A percentile compares a stretch with the other conserved stretches of the same genome.
Evolutionary conservation across 2,888 invertebrate species (phyloP).

Genomic region (Tortricodes alternella): DNA sequence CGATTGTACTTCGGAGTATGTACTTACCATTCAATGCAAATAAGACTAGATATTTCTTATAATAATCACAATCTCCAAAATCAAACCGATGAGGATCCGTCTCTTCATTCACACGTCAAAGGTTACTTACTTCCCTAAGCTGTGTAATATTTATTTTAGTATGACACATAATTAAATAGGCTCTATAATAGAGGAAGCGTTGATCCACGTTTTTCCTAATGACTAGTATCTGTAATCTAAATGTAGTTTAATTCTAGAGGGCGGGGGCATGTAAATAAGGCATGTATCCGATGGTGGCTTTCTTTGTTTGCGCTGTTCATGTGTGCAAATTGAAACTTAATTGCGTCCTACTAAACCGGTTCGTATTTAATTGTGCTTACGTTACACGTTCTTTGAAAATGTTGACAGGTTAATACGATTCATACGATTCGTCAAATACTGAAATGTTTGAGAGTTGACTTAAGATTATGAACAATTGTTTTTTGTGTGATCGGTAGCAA

Average conservation of each 20-base stretch:
- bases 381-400: background rate
- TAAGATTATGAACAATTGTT: no score
- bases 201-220: constrained; percentile 11
- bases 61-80: no score
- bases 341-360: constrained; percentile 52
- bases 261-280: constrained; percentile 46
- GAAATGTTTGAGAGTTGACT: background rate
- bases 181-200: no score
- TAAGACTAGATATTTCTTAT: no score
- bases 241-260: constrained; percentile 31
- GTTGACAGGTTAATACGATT: background rate
- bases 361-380: constrained; percentile 37
- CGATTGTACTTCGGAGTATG: no score
- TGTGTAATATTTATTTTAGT: no score
- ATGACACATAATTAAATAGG: no score
- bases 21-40: no score
- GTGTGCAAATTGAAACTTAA: constrained; percentile 72
- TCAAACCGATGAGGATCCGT: no score
- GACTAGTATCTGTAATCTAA: constrained; percentile 31
- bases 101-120: no score
- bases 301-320: constrained; percentile 61
- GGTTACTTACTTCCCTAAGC: no score
- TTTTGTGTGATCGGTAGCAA: no score
- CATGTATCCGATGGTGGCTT: constrained; percentile 51
- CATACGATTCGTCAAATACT: background rate